Percentiles rank a stretch among this genome's conserved stretches.
Conservation (phyloP, 2,113 vertebrate genomes). For the Carollia perspicillata region DNA sequence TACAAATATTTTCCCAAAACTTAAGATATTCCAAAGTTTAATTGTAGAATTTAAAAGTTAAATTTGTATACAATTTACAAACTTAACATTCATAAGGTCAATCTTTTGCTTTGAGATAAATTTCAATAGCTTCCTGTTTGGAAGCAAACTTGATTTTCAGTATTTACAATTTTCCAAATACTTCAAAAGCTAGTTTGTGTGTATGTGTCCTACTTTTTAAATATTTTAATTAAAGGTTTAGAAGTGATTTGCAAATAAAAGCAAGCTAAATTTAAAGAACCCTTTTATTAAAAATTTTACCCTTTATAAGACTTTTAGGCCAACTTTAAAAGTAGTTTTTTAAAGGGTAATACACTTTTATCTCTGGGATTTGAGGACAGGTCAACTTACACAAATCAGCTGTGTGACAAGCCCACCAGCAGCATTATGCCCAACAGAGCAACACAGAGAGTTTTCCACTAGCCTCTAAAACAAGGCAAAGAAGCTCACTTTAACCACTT, state of each 20-base stretch:
- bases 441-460: neutral
- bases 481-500: no score
- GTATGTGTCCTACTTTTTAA: neutral
- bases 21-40: neutral
- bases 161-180: neutral
- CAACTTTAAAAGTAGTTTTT: neutral
- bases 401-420: neutral
- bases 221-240: neutral
- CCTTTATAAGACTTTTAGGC: neutral
- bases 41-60: neutral
- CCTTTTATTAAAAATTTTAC: neutral
- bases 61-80: neutral
- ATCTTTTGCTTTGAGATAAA: neutral
- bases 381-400: neutral
- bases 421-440: neutral
- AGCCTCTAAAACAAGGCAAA: neutral
- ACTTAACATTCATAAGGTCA: neutral
- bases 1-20: neutral
- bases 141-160: neutral
- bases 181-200: neutral
- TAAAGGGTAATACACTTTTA: neutral
- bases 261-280: neutral
- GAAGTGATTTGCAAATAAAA: neutral
- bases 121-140: neutral
- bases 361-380: neutral